phyloP scores from a whole-genome alignment of 1,140 invertebrate genomes.

The Tetranychus urticae region DNA sequence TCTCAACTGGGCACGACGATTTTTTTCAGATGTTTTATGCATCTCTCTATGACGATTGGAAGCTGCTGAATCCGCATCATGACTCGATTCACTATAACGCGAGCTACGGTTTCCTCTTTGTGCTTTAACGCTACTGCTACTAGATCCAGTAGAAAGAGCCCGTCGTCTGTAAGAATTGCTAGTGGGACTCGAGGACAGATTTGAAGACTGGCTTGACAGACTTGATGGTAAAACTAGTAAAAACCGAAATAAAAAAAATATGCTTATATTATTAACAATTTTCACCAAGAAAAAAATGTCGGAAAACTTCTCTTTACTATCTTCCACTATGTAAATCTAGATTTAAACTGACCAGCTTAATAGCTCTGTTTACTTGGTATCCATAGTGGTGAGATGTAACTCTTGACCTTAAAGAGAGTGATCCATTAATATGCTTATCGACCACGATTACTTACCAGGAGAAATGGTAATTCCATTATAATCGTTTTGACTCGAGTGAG shows the following conservation, averaged over 20 bases:
- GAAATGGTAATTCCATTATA: background rate
- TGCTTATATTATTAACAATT: too few relatives aligned
- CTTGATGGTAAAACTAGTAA: background rate
- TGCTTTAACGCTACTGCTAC: background rate
- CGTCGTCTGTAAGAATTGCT: background rate
- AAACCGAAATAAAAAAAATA: too few relatives aligned
- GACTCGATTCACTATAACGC: background rate
- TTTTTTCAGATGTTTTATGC: constrained; percentile 8
- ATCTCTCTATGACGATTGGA: constrained; percentile 1
- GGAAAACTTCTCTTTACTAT: too few relatives aligned
- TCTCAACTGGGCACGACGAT: constrained; percentile 6
- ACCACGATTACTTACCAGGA: background rate
- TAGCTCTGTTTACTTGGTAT: too few relatives aligned
- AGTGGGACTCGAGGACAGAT: background rate
- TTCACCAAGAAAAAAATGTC: too few relatives aligned
- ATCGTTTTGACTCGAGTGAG: background rate
- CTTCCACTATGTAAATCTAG: too few relatives aligned
- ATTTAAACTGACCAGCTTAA: too few relatives aligned
- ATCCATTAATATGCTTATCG: background rate
- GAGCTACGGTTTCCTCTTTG: background rate
- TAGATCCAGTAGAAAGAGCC: background rate
- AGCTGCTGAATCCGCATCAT: background rate
- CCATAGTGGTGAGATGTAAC: too few relatives aligned
- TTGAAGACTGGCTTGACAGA: background rate
- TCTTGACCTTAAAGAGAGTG: too few relatives aligned